Evolutionary conservation across 1,140 invertebrate species (phyloP).

Genomic region (Trichonephila clavata): DNA sequence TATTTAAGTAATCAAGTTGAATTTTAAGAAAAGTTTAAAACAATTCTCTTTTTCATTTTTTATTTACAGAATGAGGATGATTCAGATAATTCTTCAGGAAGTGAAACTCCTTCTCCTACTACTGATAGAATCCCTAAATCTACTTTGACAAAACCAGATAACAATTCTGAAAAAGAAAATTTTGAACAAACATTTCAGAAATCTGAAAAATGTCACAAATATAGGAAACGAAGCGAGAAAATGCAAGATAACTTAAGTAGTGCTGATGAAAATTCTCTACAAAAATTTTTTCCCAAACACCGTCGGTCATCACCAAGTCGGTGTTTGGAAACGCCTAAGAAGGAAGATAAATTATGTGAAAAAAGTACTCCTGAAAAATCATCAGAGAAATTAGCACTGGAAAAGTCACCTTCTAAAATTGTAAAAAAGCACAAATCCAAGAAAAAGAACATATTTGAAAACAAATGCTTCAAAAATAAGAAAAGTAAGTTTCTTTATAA

Average conservation of each 20-base stretch:
- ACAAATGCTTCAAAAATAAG: constrained; percentile 68
- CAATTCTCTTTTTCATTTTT: neutral
- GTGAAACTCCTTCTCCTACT: constrained; percentile 64
- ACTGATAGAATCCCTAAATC: constrained; percentile 6
- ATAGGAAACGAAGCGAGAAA: constrained; percentile 35
- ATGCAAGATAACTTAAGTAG: constrained; percentile 37
- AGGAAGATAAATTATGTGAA: neutral
- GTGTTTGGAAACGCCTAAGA: constrained; percentile 33
- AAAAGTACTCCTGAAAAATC: constrained; percentile 21
- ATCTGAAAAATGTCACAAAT: constrained; percentile 48
- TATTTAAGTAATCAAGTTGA: too few relatives aligned
- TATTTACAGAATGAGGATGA: constrained; percentile 53
- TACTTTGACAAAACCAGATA: constrained; percentile 40
- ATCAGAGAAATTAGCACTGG: neutral
- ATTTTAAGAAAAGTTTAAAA: too few relatives aligned
- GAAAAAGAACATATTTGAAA: constrained; percentile 72
- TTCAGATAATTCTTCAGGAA: constrained; percentile 58
- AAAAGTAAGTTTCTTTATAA: constrained; percentile 41
- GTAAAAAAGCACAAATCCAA: constrained; percentile 64
- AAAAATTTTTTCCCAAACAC: neutral
- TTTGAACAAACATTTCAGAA: constrained; percentile 52
- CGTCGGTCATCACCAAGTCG: constrained; percentile 23
- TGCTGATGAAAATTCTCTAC: neutral
- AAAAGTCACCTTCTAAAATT: neutral
- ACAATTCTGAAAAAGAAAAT: constrained; percentile 73